Evolutionary conservation across 2,888 invertebrate species (phyloP).

Genomic region (Seira musarum): DNA sequence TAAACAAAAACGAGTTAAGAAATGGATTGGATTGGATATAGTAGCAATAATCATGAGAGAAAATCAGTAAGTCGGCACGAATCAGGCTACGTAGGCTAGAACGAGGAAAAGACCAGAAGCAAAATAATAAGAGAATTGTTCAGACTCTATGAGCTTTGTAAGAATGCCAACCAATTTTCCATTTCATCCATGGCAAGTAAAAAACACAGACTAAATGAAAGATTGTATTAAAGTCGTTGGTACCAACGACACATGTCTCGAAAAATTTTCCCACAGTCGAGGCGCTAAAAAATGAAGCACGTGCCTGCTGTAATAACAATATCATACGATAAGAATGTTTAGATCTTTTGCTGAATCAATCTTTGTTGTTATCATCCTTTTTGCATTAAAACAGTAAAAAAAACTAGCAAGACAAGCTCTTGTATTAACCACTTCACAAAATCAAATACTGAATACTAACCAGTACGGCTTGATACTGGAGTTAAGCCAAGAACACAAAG

Average conservation of each 20-base stretch:
- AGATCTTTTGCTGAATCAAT: neutral
- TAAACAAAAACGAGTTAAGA: conserved; percentile 45
- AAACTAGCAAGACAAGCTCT: neutral
- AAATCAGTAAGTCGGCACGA: conserved; percentile 48
- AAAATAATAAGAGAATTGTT: neutral
- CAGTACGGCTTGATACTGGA: conserved; percentile 51
- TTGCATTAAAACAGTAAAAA: neutral
- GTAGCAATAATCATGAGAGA: conserved; percentile 48
- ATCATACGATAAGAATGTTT: neutral
- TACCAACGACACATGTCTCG: neutral
- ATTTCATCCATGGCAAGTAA: neutral
- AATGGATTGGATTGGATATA: conserved; percentile 34
- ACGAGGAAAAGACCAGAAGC: conserved; percentile 2
- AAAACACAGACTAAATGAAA: neutral
- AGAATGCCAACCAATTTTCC: neutral
- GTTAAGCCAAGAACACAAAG: conserved; percentile 54
- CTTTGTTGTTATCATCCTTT: neutral
- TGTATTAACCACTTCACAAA: neutral
- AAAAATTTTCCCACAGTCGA: conserved; percentile 1
- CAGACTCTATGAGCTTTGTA: neutral
- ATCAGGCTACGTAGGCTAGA: conserved; percentile 4
- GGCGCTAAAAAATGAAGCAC: neutral
- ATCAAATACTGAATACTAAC: neutral
- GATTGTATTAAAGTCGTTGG: neutral
- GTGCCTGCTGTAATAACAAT: neutral